Percentiles rank a stretch among this genome's conserved stretches.
phyloP scores from a whole-genome alignment of 2,113 vertebrate species.

The Gobio gobio region DNA sequence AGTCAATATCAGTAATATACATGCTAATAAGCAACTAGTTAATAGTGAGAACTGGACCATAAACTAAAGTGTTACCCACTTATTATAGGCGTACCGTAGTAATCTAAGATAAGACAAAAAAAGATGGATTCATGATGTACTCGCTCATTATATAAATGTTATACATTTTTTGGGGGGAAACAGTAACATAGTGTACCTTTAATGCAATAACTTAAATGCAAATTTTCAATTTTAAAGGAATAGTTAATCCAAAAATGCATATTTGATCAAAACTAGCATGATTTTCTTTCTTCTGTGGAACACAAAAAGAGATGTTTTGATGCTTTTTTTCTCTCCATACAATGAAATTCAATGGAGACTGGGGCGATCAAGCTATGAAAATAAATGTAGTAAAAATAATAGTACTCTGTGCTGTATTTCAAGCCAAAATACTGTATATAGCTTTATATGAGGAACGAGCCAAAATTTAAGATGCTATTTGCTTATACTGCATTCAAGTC shows the following conservation, averaged over 20 bases:
- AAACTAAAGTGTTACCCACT: too few species aligned
- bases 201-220: not conserved
- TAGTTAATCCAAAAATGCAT: not conserved
- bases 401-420: not conserved
- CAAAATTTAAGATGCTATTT: not conserved
- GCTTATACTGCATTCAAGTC: too few species aligned
- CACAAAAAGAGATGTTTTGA: slow-evolving; percentile 8
- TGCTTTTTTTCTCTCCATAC: not conserved
- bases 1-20: too few species aligned
- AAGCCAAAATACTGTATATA: not conserved
- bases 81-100: too few species aligned
- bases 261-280: not conserved
- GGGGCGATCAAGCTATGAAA: not conserved
- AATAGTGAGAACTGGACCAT: too few species aligned
- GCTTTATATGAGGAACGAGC: not conserved
- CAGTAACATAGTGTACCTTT: not conserved
- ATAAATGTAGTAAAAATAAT: not conserved
- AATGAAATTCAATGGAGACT: not conserved
- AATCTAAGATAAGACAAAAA: too few species aligned
- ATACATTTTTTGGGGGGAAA: too few species aligned
- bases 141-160: too few species aligned
- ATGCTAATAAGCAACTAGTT: too few species aligned
- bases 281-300: not conserved
- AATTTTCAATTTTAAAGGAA: not conserved
- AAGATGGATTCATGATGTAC: too few species aligned